Conservation (phyloP, 2,888 invertebrate genomes). For the Tupiocoris notatus region DNA sequence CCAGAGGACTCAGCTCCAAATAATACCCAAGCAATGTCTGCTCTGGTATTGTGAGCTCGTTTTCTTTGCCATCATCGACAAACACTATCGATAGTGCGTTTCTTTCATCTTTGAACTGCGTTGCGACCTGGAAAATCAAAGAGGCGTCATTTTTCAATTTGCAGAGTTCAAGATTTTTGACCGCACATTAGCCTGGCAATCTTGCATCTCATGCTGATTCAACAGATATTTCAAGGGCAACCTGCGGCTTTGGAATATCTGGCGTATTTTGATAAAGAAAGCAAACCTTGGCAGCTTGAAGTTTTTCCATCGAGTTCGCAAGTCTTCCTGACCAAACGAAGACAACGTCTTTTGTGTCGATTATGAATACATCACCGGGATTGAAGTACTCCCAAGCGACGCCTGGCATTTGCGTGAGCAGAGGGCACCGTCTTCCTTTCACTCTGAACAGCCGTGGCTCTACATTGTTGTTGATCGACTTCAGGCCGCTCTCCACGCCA, state of each 20-base stretch:
- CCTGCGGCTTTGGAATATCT: background rate
- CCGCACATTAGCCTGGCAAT: background rate
- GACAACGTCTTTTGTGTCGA: constrained; percentile 69
- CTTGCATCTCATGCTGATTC: background rate
- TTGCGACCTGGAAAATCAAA: constrained; percentile 60
- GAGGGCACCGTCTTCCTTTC: constrained; percentile 76
- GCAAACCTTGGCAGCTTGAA: constrained; percentile 69
- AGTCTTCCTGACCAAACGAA: constrained; percentile 87
- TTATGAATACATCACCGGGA: constrained; percentile 79
- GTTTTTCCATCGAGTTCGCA: constrained; percentile 76
- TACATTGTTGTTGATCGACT: constrained; percentile 57
- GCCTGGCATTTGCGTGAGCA: constrained; percentile 71
- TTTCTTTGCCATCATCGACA: constrained; percentile 50
- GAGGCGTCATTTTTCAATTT: background rate
- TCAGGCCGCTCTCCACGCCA: constrained; percentile 53
- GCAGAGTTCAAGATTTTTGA: background rate
- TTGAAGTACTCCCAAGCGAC: constrained; percentile 85
- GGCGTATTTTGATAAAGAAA: background rate
- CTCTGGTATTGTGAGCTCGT: constrained; percentile 47
- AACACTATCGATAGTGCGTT: constrained; percentile 51
- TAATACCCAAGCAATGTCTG: constrained; percentile 49
- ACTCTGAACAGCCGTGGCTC: constrained; percentile 73
- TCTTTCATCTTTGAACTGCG: constrained; percentile 64
- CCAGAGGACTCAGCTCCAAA: constrained; percentile 53
- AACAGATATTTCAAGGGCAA: background rate